Evolutionary conservation across 1,140 invertebrate genomes (phyloP).

Genomic region (Drosophila serrata): DNA sequence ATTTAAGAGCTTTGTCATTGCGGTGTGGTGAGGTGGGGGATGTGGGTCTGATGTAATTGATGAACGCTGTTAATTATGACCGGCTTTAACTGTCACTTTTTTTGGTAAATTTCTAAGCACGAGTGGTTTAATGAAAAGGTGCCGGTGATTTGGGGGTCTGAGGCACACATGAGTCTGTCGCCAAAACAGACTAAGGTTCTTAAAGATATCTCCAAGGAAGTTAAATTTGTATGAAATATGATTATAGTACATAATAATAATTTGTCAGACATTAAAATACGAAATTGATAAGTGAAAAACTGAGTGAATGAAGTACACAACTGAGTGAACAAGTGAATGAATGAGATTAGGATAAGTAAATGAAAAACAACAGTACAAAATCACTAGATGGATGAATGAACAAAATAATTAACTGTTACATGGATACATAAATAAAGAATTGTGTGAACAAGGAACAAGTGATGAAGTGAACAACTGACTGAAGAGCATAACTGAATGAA

Average conservation of each 20-base stretch:
- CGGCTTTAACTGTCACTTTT: constrained; percentile 60
- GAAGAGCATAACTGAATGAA: neutral
- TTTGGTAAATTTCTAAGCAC: constrained; percentile 18
- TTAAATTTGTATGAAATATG: neutral
- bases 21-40: neutral
- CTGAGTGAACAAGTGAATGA: neutral
- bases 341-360: no score
- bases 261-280: no score
- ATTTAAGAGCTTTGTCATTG: constrained; percentile 46
- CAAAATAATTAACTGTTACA: no score
- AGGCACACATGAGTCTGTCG: neutral
- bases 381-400: no score
- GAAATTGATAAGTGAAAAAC: neutral
- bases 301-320: neutral
- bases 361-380: no score
- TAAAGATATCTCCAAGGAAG: neutral
- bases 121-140: constrained; percentile 21
- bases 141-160: neutral
- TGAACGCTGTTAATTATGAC: constrained; percentile 61
- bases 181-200: neutral
- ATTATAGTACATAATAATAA: no score
- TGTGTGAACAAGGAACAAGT: neutral
- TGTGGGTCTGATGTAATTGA: constrained; percentile 49
- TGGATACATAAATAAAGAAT: no score
- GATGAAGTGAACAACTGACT: neutral